A percentile compares a stretch with the other conserved stretches of the same genome.
Evolutionary conservation across 2,113 vertebrate species (phyloP).

Genomic region (Ceyx margarethae): DNA sequence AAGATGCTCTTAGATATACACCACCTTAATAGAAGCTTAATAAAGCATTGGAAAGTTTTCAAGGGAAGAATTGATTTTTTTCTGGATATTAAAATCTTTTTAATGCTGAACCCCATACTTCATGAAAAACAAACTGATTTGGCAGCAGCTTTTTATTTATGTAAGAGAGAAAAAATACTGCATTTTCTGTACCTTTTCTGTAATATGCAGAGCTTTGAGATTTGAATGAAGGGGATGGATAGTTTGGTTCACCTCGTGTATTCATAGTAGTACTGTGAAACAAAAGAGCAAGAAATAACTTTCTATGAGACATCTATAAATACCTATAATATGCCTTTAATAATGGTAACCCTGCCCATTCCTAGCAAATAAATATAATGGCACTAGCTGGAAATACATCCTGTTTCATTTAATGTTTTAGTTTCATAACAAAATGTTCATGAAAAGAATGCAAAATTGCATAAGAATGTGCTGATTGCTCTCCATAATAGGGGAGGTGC

Average conservation of each 20-base stretch:
- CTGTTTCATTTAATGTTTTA: neutral
- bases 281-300: neutral
- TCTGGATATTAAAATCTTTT: neutral
- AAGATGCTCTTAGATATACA: neutral
- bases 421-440: neutral
- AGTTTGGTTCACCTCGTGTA: neutral
- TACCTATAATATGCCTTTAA: neutral
- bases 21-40: neutral
- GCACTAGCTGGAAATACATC: neutral
- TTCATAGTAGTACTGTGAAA: neutral
- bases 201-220: neutral
- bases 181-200: neutral
- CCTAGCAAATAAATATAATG: neutral
- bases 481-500: neutral
- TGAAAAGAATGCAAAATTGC: neutral
- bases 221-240: neutral
- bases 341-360: neutral
- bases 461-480: neutral
- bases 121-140: neutral
- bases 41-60: neutral
- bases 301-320: neutral
- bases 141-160: neutral
- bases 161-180: neutral
- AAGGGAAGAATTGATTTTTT: neutral
- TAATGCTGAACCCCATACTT: neutral